phyloP scores from a whole-genome alignment of 1,140 invertebrate genomes.

The Drosophila nannoptera region DNA sequence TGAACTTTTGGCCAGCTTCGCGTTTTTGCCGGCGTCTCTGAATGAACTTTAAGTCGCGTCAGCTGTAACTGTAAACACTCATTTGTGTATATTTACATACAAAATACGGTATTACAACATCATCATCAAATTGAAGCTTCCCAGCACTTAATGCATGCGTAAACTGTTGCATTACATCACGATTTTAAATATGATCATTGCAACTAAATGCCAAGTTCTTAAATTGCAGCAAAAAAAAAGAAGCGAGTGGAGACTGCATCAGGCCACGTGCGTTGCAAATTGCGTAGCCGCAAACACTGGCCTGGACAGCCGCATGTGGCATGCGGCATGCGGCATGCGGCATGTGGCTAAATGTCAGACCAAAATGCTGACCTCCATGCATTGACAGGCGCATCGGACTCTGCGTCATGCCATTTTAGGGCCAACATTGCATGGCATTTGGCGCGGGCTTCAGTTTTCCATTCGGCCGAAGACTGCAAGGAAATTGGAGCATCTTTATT shows the following conservation, averaged over 20 bases:
- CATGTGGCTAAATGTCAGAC: slow-evolving; percentile 64
- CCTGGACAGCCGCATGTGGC: slow-evolving; percentile 28
- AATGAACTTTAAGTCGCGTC: slow-evolving; percentile 24
- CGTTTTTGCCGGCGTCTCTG: slow-evolving; percentile 18
- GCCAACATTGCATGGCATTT: slow-evolving; percentile 58
- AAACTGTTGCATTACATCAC: slow-evolving; percentile 57
- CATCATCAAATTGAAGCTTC: slow-evolving; percentile 21
- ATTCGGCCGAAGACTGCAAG: slow-evolving; percentile 17
- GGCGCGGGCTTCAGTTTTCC: slow-evolving; percentile 10
- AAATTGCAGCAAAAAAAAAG: slow-evolving; percentile 40
- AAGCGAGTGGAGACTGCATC: slow-evolving; percentile 34
- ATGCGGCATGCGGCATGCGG: slow-evolving; percentile 15
- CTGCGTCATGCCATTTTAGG: slow-evolving; percentile 66
- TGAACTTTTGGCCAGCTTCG: slow-evolving; percentile 53
- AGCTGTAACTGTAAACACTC: background rate
- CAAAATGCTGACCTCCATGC: slow-evolving; percentile 65
- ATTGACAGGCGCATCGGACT: slow-evolving; percentile 41
- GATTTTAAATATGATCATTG: slow-evolving; percentile 67
- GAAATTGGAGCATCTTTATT: slow-evolving; percentile 38
- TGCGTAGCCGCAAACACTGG: slow-evolving; percentile 46
- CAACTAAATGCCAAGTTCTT: slow-evolving; percentile 67
- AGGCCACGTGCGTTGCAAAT: slow-evolving; percentile 71
- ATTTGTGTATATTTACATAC: background rate
- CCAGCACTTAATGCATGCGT: slow-evolving; percentile 48
- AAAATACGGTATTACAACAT: slow-evolving; percentile 11